Conservation (phyloP, 2,888 invertebrate species). For the Rapana venosa region DNA sequence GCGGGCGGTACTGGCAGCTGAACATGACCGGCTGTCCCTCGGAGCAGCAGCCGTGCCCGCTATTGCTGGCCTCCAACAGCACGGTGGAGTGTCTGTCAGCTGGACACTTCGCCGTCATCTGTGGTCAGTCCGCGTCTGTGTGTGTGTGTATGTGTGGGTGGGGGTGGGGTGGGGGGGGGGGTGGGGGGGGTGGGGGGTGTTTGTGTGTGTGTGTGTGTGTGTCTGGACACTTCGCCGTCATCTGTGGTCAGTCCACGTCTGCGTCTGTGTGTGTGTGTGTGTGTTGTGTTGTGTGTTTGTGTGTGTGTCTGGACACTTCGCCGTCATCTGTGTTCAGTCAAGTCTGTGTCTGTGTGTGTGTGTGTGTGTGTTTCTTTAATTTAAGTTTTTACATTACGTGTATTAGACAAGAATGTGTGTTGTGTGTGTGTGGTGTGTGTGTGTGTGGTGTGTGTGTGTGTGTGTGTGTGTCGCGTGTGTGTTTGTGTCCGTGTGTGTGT, state of each 20-base stretch:
- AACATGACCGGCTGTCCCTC: slow-evolving; percentile 64
- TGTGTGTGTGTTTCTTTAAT: slow-evolving; percentile 18
- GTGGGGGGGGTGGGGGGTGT: too few species aligned
- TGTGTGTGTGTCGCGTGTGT: too few species aligned
- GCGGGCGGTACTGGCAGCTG: slow-evolving; percentile 62
- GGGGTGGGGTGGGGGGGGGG: too few species aligned
- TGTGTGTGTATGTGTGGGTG: not conserved
- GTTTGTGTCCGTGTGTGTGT: too few species aligned
- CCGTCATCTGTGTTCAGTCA: too few species aligned
- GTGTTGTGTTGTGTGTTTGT: too few species aligned
- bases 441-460: too few species aligned
- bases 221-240: slow-evolving; percentile 60
- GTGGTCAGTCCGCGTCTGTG: slow-evolving; percentile 58
- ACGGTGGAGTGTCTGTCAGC: slow-evolving; percentile 55
- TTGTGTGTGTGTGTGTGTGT: too few species aligned
- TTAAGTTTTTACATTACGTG: too few species aligned
- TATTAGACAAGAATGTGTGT: too few species aligned
- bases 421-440: too few species aligned
- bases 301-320: too few species aligned
- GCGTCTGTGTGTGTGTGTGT: not conserved
- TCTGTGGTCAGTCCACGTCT: slow-evolving; percentile 64
- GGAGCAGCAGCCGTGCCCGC: slow-evolving; percentile 54
- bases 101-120: slow-evolving; percentile 64
- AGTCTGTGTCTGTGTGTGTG: not conserved
- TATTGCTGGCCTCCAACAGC: slow-evolving; percentile 47